phyloP scores from a whole-genome alignment of 2,797 vertebrate species.

The Kryptolebias ocellatus region DNA sequence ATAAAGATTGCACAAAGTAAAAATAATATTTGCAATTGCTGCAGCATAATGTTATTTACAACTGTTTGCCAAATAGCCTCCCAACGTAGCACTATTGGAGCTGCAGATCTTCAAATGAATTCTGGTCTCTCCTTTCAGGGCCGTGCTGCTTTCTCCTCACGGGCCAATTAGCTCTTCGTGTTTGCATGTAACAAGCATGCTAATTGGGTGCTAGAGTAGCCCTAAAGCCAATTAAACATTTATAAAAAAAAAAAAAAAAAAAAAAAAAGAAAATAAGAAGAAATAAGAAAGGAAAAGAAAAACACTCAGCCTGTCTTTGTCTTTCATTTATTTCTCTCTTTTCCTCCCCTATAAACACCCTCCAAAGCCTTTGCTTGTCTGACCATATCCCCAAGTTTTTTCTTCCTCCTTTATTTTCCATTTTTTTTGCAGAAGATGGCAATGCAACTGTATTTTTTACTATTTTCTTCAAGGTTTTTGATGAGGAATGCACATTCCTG shows the following conservation, averaged over 20 bases:
- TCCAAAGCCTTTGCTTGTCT: conserved; percentile 19
- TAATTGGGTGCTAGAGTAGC: conserved; percentile 76
- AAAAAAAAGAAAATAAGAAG: conserved; percentile 12
- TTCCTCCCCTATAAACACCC: conserved; percentile 12
- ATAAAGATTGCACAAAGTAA: conserved; percentile 34
- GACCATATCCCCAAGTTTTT: background rate
- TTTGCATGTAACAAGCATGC: conserved; percentile 76
- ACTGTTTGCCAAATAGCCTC: conserved; percentile 54
- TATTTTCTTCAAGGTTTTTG: conserved; percentile 35
- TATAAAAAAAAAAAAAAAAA: conserved; percentile 48
- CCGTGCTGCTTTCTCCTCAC: conserved; percentile 55
- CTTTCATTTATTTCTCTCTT: conserved; percentile 31
- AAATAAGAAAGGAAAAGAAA: conserved; percentile 33
- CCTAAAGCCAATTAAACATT: conserved; percentile 80
- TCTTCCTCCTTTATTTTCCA: background rate
- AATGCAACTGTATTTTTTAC: conserved; percentile 17
- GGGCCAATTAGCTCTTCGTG: conserved; percentile 76
- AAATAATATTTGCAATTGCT: conserved; percentile 43
- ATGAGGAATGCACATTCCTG: conserved; percentile 41
- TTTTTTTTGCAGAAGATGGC: background rate
- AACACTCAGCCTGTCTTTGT: conserved; percentile 54
- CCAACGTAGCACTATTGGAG: conserved; percentile 48
- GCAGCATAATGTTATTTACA: conserved; percentile 49
- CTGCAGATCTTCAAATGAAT: conserved; percentile 62
- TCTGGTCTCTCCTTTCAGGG: conserved; percentile 56